Percentiles rank a stretch among this genome's conserved stretches.
phyloP scores from a whole-genome alignment of 2,888 invertebrate species.

The Meiosimyza decipiens region DNA sequence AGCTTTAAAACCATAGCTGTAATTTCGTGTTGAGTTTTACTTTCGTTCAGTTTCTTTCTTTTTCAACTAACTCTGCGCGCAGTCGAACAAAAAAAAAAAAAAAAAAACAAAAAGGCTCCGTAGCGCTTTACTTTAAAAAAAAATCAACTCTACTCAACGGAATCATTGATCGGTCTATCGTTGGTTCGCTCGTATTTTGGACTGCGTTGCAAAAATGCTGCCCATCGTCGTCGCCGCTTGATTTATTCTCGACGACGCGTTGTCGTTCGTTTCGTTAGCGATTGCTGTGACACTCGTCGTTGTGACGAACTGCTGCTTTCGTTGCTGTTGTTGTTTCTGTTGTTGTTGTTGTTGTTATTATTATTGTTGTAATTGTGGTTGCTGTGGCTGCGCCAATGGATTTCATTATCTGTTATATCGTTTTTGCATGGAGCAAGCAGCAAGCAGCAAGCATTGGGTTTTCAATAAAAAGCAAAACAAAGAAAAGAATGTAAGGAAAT shows the following conservation, averaged over 20 bases:
- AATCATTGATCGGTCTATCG: slow-evolving; percentile 34
- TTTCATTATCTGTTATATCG: slow-evolving; percentile 1
- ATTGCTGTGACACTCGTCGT: not conserved
- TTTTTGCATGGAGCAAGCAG: too few species aligned
- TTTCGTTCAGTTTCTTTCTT: slow-evolving; percentile 12
- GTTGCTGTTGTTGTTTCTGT: slow-evolving; percentile 5
- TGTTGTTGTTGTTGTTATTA: not conserved
- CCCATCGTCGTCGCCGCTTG: slow-evolving; percentile 6
- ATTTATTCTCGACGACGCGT: not conserved
- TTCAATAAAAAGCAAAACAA: too few species aligned
- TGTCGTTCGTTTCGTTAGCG: slow-evolving; percentile 11
- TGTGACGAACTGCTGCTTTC: slow-evolving; percentile 14
- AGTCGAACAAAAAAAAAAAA: not conserved
- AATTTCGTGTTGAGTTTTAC: not conserved
- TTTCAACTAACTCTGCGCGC: not conserved
- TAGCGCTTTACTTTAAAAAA: slow-evolving; percentile 25
- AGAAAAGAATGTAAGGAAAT: not conserved
- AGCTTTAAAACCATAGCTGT: too few species aligned
- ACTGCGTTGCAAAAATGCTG: not conserved
- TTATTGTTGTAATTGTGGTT: not conserved
- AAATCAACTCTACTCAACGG: slow-evolving; percentile 33
- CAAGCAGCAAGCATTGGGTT: too few species aligned
- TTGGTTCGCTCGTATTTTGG: not conserved
- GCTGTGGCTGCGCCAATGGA: slow-evolving; percentile 14
- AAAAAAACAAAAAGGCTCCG: not conserved